These are phyloP conservation scores for Actinia equina DNA, from an alignment of 64 coral and sea anemone genomes.

Conservation along the genomic window DNA sequence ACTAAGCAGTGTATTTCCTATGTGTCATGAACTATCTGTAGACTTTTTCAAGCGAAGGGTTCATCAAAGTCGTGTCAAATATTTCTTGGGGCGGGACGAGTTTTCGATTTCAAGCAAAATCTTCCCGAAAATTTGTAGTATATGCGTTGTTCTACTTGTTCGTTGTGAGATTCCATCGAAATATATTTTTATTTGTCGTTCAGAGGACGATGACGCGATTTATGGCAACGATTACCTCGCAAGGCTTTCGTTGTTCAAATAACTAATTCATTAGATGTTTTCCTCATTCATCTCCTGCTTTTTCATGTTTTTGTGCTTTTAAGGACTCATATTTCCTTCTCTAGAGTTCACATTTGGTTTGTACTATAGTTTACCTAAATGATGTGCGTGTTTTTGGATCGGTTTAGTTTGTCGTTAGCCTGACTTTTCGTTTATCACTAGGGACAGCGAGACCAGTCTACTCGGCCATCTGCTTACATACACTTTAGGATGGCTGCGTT, in stretches of 20 bases:
- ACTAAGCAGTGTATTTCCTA: neutral
- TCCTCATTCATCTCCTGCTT: neutral
- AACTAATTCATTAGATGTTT: conserved; percentile 15
- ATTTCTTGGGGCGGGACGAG: conserved; percentile 20
- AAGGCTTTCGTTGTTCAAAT: conserved; percentile 20
- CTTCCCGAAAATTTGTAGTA: neutral
- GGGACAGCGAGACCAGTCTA: conserved; percentile 5
- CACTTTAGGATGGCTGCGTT: conserved; percentile 7
- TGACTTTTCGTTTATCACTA: neutral
- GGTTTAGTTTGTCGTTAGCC: neutral
- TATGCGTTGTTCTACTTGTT: neutral
- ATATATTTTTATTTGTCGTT: neutral
- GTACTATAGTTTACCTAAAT: neutral
- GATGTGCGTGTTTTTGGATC: neutral
- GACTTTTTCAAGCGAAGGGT: conserved; percentile 10
- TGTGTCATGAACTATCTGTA: neutral
- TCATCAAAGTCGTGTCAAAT: conserved; percentile 1
- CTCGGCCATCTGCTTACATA: conserved; percentile 4
- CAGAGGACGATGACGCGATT: neutral
- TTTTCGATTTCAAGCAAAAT: conserved; percentile 1
- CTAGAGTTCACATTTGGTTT: neutral
- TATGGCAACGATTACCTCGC: conserved; percentile 14
- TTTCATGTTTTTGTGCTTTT: neutral
- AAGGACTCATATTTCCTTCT: neutral
- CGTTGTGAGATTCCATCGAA: neutral